A percentile compares a stretch with the other conserved stretches of the same genome.
Conservation (phyloP, 1,140 invertebrate genomes). For the Zaprionus gabonicus region DNA sequence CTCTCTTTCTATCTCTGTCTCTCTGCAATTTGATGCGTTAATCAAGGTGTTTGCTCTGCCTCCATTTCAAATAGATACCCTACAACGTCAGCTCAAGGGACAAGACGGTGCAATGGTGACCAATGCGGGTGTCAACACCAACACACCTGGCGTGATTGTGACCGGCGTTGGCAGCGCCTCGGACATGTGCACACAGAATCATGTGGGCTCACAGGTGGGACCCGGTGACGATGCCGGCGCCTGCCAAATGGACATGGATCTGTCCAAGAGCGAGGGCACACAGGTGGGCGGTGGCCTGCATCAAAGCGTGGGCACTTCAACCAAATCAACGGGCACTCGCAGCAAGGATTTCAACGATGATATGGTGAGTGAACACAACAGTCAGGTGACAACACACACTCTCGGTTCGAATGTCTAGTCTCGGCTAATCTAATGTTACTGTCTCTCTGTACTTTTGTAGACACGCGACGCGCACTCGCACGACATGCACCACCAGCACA, state of each 20-base stretch:
- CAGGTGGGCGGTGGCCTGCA: conserved; percentile 90
- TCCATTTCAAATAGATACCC: conserved; percentile 59
- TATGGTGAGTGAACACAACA: conserved; percentile 62
- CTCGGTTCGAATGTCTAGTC: conserved; percentile 10
- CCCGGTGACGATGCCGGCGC: conserved; percentile 68
- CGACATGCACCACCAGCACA: conserved; percentile 85
- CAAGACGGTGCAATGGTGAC: conserved; percentile 87
- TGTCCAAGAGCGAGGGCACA: conserved; percentile 91
- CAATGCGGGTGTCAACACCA: conserved; percentile 86
- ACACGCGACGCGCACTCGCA: conserved; percentile 83
- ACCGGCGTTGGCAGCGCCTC: conserved; percentile 68
- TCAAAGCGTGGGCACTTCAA: conserved; percentile 84
- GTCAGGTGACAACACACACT: not conserved
- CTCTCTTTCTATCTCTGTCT: too few species aligned
- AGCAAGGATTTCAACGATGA: conserved; percentile 83
- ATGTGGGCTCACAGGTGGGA: conserved; percentile 84
- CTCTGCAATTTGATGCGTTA: conserved; percentile 4
- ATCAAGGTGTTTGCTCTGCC: not conserved
- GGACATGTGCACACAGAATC: conserved; percentile 85
- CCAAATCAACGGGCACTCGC: conserved; percentile 87
- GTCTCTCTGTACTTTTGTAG: conserved; percentile 44
- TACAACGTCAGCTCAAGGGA: conserved; percentile 87
- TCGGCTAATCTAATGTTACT: conserved; percentile 3
- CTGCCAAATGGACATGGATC: conserved; percentile 84
- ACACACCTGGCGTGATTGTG: conserved; percentile 69